Percentiles rank a stretch among this genome's conserved stretches.
These are phyloP conservation scores for Desoria tigrina DNA, from an alignment of 2,888 invertebrate species.

Conservation along the genomic window DNA sequence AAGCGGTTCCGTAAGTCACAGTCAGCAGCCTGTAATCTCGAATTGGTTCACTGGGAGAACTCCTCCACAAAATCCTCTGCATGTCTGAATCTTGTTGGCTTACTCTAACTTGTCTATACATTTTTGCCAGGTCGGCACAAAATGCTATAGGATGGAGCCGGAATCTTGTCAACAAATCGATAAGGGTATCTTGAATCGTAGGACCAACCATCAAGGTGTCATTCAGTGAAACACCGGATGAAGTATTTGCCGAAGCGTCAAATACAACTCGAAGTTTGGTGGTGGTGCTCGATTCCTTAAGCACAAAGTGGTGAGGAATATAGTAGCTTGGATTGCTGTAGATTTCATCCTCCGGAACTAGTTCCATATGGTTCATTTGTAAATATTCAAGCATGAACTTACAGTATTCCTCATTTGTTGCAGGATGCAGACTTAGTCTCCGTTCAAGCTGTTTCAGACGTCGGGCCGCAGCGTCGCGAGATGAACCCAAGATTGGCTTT, in stretches of 20 bases:
- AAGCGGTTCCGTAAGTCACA: conserved; percentile 55
- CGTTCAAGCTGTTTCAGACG: conserved; percentile 15
- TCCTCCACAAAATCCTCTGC: conserved; percentile 56
- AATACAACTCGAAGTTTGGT: conserved; percentile 44
- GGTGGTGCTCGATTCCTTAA: conserved; percentile 28
- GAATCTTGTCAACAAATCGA: conserved; percentile 54
- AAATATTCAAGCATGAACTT: conserved; percentile 29
- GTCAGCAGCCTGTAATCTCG: conserved; percentile 46
- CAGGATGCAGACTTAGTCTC: conserved; percentile 1
- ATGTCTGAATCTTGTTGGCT: conserved; percentile 52
- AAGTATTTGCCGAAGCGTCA: conserved; percentile 30
- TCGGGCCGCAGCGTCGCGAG: conserved; percentile 1
- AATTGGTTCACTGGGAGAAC: conserved; percentile 40
- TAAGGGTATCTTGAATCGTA: conserved; percentile 54
- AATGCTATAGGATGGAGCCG: conserved; percentile 54
- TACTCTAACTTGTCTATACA: conserved; percentile 55
- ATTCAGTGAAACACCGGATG: conserved; percentile 54
- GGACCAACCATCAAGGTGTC: conserved; percentile 55
- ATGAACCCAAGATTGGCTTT: not conserved
- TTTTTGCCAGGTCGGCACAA: conserved; percentile 56
- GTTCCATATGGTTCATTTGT: conserved; percentile 25
- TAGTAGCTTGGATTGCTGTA: no score
- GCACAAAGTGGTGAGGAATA: conserved; percentile 43
- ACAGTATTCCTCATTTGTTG: conserved; percentile 11
- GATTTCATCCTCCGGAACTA: no score